phyloP scores from a whole-genome alignment of 1,140 invertebrate genomes.

The Plodia interpunctella region DNA sequence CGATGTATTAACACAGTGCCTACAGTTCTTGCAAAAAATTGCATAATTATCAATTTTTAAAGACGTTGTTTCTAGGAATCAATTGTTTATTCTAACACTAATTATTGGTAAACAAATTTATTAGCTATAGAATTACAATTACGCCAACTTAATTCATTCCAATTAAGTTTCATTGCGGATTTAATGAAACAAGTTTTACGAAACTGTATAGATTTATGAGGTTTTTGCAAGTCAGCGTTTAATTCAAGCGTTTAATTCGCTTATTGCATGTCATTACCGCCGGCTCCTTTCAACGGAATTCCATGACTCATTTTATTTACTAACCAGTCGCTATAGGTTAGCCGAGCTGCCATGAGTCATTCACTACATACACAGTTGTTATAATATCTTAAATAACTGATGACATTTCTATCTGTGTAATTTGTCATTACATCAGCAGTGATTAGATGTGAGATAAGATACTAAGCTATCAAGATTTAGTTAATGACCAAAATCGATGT shows the following conservation, averaged over 20 bases:
- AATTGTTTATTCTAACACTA: too few relatives aligned
- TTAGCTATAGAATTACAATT: not conserved
- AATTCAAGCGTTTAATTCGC: not conserved
- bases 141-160: not conserved
- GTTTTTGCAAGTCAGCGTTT: slow-evolving; percentile 3
- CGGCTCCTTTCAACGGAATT: slow-evolving; percentile 5
- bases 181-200: slow-evolving; percentile 3
- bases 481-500: too few relatives aligned
- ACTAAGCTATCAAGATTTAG: too few relatives aligned
- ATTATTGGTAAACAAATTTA: not conserved
- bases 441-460: too few relatives aligned
- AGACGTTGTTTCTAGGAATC: too few relatives aligned
- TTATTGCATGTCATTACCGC: slow-evolving; percentile 1
- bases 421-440: too few relatives aligned
- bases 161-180: not conserved
- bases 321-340: slow-evolving; percentile 4
- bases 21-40: too few relatives aligned
- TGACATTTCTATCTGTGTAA: too few relatives aligned
- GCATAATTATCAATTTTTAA: too few relatives aligned
- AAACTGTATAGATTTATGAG: not conserved
- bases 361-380: not conserved
- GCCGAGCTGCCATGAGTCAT: not conserved
- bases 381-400: too few relatives aligned
- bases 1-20: too few relatives aligned
- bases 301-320: slow-evolving; percentile 2